A percentile compares a stretch with the other conserved stretches of the same genome.
Evolutionary conservation across 1,140 invertebrate species (phyloP).

Genomic region (Pseudomyrmex pallidus): DNA sequence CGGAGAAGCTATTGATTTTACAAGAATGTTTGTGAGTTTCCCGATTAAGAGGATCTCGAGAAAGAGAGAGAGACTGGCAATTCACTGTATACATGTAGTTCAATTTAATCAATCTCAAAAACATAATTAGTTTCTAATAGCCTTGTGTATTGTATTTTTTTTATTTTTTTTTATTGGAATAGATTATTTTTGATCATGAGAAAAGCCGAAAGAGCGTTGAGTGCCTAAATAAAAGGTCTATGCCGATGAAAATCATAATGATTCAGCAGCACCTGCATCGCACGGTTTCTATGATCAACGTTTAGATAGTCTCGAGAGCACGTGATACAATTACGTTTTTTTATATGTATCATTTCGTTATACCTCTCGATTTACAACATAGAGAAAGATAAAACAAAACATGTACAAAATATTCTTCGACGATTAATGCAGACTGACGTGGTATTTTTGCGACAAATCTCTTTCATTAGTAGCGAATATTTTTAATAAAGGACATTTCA

Average conservation of each 20-base stretch:
- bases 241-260: slow-evolving; percentile 43
- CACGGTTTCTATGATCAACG: slow-evolving; percentile 54
- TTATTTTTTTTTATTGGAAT: slow-evolving; percentile 23
- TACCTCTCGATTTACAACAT: background rate
- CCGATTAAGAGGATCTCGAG: background rate
- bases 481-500: background rate
- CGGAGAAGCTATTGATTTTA: slow-evolving; percentile 14
- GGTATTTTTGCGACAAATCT: background rate
- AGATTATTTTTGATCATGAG: background rate
- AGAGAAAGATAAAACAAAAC: background rate
- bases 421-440: background rate
- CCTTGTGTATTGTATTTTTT: background rate
- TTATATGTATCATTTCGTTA: too few species aligned
- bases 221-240: slow-evolving; percentile 5
- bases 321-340: too few species aligned
- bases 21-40: slow-evolving; percentile 27
- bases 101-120: slow-evolving; percentile 41
- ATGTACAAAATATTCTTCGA: background rate
- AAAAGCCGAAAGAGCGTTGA: slow-evolving; percentile 2
- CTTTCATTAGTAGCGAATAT: background rate
- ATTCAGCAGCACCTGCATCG: slow-evolving; percentile 56
- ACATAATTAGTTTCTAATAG: slow-evolving; percentile 42
- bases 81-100: background rate
- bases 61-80: too few species aligned
- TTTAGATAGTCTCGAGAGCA: too few species aligned